Base-by-base conservation (phyloP, 30 jellyfish, hydroid and myxozoan genomes). In the Aurelia aurita region DNA sequence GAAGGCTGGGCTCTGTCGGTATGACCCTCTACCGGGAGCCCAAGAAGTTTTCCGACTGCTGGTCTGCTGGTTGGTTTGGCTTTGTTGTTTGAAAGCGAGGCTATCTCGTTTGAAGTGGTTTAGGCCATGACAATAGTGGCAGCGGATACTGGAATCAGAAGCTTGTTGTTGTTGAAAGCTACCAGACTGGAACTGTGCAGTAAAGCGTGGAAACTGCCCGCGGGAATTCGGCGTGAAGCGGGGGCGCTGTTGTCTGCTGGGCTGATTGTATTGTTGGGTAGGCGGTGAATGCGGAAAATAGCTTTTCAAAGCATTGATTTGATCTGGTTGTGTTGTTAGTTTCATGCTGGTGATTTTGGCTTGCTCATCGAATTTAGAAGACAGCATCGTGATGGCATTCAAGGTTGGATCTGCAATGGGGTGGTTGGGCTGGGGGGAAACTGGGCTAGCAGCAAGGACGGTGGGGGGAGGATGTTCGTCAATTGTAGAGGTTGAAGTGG, bases 111-210 rank as follows among this genome's bases (percentile, higher is more conserved):
- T 31, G 64, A 69, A 28, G 26, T 69, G 81, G 58, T 69, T 69
- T 20, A 66, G 58, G 51, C 81, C 81, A 47, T 69, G 61, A 69
- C 81, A 69, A 47, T 28, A 70, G 32, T 70, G 67, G 43, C 83
- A 70, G 28, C 83, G 83, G 29, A 44, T 35, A 28, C 18, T 67
- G 59, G 47, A 59, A 67, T 67, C 79, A 34, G 59, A 67, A 27
- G 79, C 39, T 67, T 67, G 59, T 32, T 27, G 57, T 44, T 19
- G 29, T 27, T 13, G 79, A 67, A 67, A 67, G 10, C 27, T 57
- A 67, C 47, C 79, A 64, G 77, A 23, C 59, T 64, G 77, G 77
- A 64, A 64, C 34, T 64, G 77, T 64, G 53, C 34, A 64, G 77
- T 49, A 64, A 49, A 35, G 77, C 34, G 34, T 64, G 26, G 77